Base-by-base conservation (phyloP, 2,888 invertebrate species). In the Elegia similella region DNA sequence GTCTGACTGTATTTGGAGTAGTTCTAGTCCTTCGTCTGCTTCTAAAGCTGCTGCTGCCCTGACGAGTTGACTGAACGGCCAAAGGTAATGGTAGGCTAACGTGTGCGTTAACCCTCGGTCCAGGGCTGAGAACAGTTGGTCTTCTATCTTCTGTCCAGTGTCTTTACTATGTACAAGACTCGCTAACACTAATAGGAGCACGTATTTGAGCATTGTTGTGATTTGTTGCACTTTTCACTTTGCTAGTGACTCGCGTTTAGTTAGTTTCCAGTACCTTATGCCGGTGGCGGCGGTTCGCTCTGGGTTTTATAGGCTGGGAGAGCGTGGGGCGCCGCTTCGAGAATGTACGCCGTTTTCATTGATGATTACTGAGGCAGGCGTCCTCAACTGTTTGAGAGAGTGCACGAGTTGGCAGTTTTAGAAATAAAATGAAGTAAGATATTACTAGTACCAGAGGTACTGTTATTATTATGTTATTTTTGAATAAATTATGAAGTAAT, bases 41-140 rank as follows among this genome's bases (percentile, higher is more conserved):
- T 85, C 82, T 34, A 86, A 59, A 7, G 82, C 76, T 1, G 84
- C 82, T 15, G 87, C 84, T 6, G 87, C 84, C 60, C 75, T 75
- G 55, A 89, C 75, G 30, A 90, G 77, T 61, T 87, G 85, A 61
- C 79, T 85, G 89, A 89, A 91, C 3, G 89, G 88, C 90, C 88
- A 88, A 47, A 89, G 74, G 64, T 86, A 83, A 69, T 86, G 83
- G 70, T 84, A 82, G 0, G 84, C 77, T 15, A 88, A 73, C 42
- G 82, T 76, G 69, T 90, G 86, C 5, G 84, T 78, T 42, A 90
- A 68, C 32, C 88, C 89, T 13, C 76, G 72, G 62, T 91, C 90
- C 55, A 90, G 65, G 1, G 80, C 74, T 0, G 81, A 69, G 65
- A 90, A 86, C 7, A 56, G n/a, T 1, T 88, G 88, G 57, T 88